A percentile compares a stretch with the other conserved stretches of the same genome.
phyloP scores from a whole-genome alignment of 2,113 vertebrate genomes.

The Nestor notabilis region DNA sequence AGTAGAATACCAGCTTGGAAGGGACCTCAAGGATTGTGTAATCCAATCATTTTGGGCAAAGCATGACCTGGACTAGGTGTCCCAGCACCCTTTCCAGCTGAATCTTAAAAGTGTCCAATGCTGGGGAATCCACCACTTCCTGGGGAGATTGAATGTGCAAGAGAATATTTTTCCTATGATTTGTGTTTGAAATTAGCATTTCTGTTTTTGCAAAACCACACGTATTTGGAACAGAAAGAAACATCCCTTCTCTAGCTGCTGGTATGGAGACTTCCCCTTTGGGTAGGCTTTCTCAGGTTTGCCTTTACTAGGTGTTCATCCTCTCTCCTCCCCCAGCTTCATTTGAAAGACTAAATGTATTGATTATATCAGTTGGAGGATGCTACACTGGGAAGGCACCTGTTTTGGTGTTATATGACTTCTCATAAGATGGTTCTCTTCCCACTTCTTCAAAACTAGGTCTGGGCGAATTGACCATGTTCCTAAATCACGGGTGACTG shows the following conservation, averaged over 20 bases:
- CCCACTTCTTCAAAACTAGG: background rate
- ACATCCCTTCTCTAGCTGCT: background rate
- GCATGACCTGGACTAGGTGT: background rate
- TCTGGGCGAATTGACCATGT: background rate
- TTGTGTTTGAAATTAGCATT: background rate
- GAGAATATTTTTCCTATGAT: background rate
- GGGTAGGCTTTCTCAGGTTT: background rate
- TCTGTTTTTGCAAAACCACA: background rate
- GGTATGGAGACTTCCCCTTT: background rate
- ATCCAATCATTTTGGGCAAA: background rate
- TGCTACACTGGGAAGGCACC: background rate
- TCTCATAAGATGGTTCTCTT: background rate
- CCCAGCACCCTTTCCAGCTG: background rate
- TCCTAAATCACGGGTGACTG: background rate
- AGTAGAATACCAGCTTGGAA: background rate
- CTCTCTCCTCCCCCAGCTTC: background rate
- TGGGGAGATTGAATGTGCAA: background rate
- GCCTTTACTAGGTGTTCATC: background rate
- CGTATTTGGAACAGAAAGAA: background rate
- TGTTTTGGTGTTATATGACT: background rate
- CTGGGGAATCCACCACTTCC: background rate
- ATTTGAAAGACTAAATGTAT: background rate
- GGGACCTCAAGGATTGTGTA: background rate
- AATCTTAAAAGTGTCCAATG: background rate
- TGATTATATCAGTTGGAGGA: fast-evolving